Percentiles rank a stretch among this genome's conserved stretches.
Conservation (phyloP, 2,797 vertebrate species). For the Sardinella longiceps region DNA sequence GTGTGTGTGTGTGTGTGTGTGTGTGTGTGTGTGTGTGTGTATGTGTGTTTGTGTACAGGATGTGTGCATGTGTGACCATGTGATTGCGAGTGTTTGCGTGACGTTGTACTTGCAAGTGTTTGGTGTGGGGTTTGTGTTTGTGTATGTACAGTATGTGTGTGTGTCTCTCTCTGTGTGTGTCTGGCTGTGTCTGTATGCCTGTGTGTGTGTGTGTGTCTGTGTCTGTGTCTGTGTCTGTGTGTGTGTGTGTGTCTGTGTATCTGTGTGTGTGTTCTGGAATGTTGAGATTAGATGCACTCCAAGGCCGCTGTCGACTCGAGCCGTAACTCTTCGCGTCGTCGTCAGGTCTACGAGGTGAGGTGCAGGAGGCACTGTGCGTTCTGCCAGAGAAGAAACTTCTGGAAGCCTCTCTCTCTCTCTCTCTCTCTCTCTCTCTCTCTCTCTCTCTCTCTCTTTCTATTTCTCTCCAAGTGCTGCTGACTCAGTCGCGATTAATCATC, state of each 20-base stretch:
- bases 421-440: neutral
- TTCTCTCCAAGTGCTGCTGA: neutral
- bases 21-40: neutral
- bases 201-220: neutral
- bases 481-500: neutral
- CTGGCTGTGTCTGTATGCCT: neutral
- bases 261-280: neutral
- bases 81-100: neutral
- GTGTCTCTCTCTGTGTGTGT: neutral
- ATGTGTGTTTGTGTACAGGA: neutral
- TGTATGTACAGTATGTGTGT: no score
- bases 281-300: neutral
- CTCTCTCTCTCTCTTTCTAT: neutral
- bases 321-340: neutral
- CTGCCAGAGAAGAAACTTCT: neutral
- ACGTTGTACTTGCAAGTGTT: neutral
- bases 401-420: conserved; percentile 1
- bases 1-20: neutral
- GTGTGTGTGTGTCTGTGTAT: neutral
- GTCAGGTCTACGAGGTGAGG: neutral
- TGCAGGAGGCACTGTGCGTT: neutral
- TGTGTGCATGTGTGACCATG: neutral
- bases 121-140: no score
- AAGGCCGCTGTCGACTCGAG: neutral
- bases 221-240: neutral